Percentiles rank a stretch among this genome's conserved stretches.
Evolutionary conservation across 2,888 invertebrate genomes (phyloP).

Genomic region (Rotaria magnacalcarata): DNA sequence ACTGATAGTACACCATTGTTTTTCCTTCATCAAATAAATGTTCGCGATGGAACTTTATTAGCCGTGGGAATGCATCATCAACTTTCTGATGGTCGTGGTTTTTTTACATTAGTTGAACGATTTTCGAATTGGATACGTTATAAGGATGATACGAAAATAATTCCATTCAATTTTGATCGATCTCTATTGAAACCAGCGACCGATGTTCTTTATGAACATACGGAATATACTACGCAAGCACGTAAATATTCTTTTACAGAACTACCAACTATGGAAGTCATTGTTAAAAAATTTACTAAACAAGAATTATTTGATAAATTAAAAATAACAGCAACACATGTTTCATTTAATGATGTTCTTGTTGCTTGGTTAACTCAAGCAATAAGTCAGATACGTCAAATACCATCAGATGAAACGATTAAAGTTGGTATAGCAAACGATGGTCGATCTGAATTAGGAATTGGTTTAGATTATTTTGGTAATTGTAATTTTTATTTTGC

Average conservation of each 20-base stretch:
- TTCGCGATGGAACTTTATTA: not conserved
- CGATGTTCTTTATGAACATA: not conserved
- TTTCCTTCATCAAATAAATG: constrained; percentile 9
- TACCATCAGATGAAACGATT: not conserved
- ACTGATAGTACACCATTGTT: not conserved
- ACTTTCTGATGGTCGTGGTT: not conserved
- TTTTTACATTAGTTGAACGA: not conserved
- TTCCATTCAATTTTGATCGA: not conserved
- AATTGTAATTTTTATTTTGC: constrained; percentile 33
- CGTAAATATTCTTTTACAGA: not conserved
- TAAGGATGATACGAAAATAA: not conserved
- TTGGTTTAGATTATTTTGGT: constrained; percentile 19
- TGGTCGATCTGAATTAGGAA: not conserved
- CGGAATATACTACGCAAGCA: not conserved
- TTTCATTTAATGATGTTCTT: not conserved
- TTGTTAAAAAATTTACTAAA: not conserved
- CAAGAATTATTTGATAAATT: not conserved
- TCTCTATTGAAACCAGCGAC: not conserved
- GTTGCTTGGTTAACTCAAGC: not conserved
- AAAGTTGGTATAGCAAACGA: not conserved
- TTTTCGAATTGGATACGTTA: not conserved
- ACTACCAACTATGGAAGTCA: not conserved
- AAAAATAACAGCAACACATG: not conserved
- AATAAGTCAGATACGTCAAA: not conserved
- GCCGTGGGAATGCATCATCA: not conserved